These are phyloP conservation scores for Eupristina koningsbergeri DNA, from an alignment of 1,140 invertebrate genomes.

Conservation along the genomic window DNA sequence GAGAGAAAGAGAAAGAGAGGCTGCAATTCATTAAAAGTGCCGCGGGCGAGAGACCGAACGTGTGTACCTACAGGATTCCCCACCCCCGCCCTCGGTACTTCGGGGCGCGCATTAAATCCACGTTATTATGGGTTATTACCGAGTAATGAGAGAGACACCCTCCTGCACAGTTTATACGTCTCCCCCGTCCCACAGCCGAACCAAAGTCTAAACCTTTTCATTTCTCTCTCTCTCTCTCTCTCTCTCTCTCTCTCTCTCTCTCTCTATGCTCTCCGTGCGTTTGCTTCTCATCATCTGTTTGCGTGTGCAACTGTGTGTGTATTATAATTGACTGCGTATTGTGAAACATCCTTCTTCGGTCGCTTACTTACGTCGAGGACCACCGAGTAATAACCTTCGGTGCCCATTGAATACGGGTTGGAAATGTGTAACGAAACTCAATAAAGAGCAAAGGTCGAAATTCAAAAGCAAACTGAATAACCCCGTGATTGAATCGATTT, in stretches of 20 bases:
- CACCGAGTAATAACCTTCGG: constrained; percentile 34
- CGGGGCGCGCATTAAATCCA: constrained; percentile 54
- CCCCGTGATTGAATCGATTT: constrained; percentile 9
- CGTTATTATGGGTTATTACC: constrained; percentile 57
- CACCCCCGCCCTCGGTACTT: constrained; percentile 26
- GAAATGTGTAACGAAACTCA: neutral
- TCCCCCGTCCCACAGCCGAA: neutral
- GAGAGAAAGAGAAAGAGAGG: neutral
- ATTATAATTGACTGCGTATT: neutral
- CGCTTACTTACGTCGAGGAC: neutral
- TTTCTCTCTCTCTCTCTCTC: no score
- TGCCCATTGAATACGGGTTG: neutral
- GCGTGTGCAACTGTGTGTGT: neutral
- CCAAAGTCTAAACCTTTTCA: no score
- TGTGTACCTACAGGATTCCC: constrained; percentile 2
- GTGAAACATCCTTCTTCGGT: constrained; percentile 1
- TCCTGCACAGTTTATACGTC: constrained; percentile 23
- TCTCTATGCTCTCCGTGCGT: neutral
- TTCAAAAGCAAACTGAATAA: neutral
- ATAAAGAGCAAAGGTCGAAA: neutral
- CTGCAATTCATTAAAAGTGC: constrained; percentile 56
- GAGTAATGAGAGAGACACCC: constrained; percentile 52
- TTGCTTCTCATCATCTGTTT: neutral
- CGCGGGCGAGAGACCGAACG: constrained; percentile 45
- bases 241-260: neutral